Evolutionary conservation across 2,888 invertebrate species (phyloP).

Genomic region (Caprella mutica): DNA sequence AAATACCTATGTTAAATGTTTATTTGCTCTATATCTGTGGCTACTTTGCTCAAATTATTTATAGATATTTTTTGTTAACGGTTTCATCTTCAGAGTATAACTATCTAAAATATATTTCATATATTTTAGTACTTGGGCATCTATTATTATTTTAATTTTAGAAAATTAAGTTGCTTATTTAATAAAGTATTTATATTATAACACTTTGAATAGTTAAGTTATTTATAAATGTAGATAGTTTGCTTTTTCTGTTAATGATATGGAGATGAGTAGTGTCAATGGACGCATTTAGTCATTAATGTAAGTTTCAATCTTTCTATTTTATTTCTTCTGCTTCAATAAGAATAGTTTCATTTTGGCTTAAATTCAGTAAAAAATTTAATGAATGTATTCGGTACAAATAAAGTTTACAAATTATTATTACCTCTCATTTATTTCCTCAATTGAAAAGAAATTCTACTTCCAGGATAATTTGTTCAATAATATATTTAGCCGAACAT

Average conservation of each 20-base stretch:
- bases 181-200: neutral
- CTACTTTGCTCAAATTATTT: neutral
- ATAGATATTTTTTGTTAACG: neutral
- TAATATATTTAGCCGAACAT: neutral
- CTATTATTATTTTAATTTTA: neutral
- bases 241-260: neutral
- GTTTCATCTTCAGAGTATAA: neutral
- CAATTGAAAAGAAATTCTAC: neutral
- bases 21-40: neutral
- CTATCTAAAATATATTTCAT: neutral
- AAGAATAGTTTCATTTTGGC: neutral
- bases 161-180: neutral
- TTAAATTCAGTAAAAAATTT: neutral
- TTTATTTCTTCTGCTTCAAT: neutral
- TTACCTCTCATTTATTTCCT: neutral
- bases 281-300: neutral
- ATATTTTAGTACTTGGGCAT: neutral
- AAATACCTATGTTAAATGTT: neutral
- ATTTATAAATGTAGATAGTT: neutral
- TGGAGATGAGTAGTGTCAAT: neutral
- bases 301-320: neutral
- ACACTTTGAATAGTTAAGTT: neutral
- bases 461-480: neutral
- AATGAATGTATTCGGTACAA: neutral
- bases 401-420: no score